phyloP scores from a whole-genome alignment of 2,113 vertebrate genomes.

The Notechis scutatus region DNA sequence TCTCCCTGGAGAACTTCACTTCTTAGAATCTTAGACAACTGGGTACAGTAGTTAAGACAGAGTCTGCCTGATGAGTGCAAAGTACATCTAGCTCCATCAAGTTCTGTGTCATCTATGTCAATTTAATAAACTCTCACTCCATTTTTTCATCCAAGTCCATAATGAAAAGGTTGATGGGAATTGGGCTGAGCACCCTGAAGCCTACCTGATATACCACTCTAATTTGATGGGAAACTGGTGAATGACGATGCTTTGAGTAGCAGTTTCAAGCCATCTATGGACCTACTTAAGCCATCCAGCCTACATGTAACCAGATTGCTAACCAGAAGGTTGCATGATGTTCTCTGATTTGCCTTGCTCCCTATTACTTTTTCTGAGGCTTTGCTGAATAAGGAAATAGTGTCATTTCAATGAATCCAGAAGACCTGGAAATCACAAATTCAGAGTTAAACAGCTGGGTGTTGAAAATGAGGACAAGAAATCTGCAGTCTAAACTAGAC shows the following conservation, averaged over 20 bases:
- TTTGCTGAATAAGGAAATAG: fast-evolving
- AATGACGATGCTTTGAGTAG: not conserved
- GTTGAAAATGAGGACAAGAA: fast-evolving
- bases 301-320: not conserved
- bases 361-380: not conserved
- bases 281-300: not conserved
- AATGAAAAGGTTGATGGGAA: not conserved
- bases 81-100: not conserved
- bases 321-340: not conserved
- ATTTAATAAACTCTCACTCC: not conserved
- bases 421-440: not conserved
- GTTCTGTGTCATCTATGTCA: not conserved
- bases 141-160: not conserved
- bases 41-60: not conserved
- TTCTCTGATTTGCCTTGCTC: not conserved
- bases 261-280: not conserved
- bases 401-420: not conserved
- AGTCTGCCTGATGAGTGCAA: not conserved
- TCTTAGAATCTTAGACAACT: not conserved
- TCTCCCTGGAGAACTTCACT: not conserved
- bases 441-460: not conserved
- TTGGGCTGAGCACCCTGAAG: not conserved
- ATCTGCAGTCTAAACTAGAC: not conserved
- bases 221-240: not conserved
- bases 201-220: not conserved